phyloP scores from a whole-genome alignment of 2,113 vertebrate species.

The Cynopterus brachyotis region DNA sequence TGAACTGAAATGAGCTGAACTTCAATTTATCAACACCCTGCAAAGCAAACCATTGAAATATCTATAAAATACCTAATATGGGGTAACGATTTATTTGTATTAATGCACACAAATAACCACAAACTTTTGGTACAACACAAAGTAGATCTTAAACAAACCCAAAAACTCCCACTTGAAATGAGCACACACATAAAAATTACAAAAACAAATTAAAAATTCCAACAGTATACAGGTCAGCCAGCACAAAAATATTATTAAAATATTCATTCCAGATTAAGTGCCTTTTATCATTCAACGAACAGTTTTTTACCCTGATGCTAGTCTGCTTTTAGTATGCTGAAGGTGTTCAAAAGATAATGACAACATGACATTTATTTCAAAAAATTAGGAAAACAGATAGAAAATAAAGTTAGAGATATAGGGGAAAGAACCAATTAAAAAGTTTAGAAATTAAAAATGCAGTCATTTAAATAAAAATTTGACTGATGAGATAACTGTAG shows the following conservation, averaged over 20 bases:
- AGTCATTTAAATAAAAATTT: background rate
- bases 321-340: background rate
- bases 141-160: background rate
- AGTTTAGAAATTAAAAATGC: background rate
- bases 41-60: background rate
- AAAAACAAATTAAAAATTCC: background rate
- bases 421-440: background rate
- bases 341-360: background rate
- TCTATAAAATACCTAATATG: background rate
- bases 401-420: background rate
- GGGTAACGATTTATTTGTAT: background rate
- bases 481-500: background rate
- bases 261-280: background rate
- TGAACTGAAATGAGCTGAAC: background rate
- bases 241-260: background rate
- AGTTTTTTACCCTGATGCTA: background rate
- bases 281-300: background rate
- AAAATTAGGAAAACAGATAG: background rate
- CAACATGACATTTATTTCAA: background rate
- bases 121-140: background rate
- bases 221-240: background rate
- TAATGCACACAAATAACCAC: background rate
- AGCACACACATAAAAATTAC: background rate
- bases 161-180: background rate
- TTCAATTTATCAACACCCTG: background rate